A percentile compares a stretch with the other conserved stretches of the same genome.
Evolutionary conservation across 2,113 vertebrate genomes (phyloP).

Genomic region (Halcyon malimbica): DNA sequence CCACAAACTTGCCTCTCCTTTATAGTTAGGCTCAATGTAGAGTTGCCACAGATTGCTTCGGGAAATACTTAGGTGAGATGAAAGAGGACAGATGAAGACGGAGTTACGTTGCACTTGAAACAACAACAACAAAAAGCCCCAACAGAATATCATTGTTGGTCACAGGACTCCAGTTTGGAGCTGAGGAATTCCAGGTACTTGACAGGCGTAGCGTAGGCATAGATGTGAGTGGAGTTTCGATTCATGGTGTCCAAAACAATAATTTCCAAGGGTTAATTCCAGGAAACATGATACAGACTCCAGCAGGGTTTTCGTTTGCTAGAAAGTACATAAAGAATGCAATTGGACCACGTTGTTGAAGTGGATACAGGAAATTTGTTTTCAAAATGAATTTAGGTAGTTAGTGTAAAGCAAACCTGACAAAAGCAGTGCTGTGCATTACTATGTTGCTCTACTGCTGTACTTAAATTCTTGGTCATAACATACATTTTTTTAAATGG

Average conservation of each 20-base stretch:
- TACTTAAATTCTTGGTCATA: neutral
- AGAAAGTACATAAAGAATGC: neutral
- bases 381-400: neutral
- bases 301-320: neutral
- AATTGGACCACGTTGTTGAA: neutral
- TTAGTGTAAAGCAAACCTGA: neutral
- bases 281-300: neutral
- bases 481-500: neutral
- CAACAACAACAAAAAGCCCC: neutral
- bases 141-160: neutral
- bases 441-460: neutral
- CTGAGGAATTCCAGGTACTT: neutral
- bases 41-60: neutral
- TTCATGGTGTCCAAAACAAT: neutral
- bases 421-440: neutral
- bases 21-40: neutral
- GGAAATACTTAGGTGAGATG: neutral
- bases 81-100: neutral
- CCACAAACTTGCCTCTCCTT: neutral
- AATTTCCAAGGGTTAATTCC: neutral
- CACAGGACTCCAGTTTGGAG: neutral
- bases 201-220: rapidly evolving
- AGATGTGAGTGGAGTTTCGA: neutral
- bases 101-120: neutral
- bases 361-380: neutral